Evolutionary conservation across 2,113 vertebrate genomes (phyloP).

Genomic region (Vireo altiloquus): DNA sequence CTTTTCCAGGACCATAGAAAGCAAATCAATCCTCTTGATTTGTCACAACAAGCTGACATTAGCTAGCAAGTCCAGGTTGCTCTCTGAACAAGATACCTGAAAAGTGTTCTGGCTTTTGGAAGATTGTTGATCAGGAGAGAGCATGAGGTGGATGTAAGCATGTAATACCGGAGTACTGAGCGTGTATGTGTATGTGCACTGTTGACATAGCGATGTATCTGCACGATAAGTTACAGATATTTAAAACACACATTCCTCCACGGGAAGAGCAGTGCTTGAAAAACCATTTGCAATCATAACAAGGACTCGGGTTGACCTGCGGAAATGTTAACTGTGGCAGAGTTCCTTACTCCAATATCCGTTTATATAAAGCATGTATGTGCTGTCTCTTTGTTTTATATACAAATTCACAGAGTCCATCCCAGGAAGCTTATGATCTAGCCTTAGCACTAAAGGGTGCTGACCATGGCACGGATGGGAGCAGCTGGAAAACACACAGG

Average conservation of each 20-base stretch:
- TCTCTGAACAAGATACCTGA: background rate
- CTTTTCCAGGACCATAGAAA: background rate
- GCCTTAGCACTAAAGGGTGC: background rate
- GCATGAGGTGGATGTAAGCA: background rate
- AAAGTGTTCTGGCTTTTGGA: background rate
- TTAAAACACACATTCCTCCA: background rate
- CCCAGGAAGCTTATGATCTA: background rate
- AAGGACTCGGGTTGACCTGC: background rate
- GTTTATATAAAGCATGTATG: background rate
- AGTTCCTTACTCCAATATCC: background rate
- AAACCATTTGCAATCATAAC: background rate
- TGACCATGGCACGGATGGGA: background rate
- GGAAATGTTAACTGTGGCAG: background rate
- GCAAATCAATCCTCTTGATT: background rate
- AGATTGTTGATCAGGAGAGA: background rate
- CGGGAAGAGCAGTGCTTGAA: background rate
- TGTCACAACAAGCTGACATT: background rate
- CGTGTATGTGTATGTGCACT: background rate
- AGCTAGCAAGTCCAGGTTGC: background rate
- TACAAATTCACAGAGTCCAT: background rate
- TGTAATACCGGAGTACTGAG: fast-evolving
- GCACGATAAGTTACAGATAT: fast-evolving
- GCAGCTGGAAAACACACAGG: background rate
- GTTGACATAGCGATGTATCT: fast-evolving
- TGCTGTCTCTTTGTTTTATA: background rate